Evolutionary conservation across 1,140 invertebrate species (phyloP), one percentile per base, ranked within the genome.

Genomic region (Teleogryllus occipitalis): DNA sequence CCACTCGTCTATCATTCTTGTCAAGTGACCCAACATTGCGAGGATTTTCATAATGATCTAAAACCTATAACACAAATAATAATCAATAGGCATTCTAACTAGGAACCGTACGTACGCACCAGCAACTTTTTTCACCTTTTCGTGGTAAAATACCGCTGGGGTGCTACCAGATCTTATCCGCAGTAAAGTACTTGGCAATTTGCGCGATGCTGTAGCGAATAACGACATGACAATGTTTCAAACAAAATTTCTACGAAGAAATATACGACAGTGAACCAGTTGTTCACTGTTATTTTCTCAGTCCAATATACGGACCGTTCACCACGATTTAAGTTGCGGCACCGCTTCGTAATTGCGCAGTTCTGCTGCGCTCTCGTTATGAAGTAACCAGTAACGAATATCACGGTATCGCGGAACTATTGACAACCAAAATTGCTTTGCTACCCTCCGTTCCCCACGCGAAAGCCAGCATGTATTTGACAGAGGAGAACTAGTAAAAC

Each of bases 41-140:
- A 7, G 98, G 98, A 88, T 99, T 99, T 87, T 99, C 98, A 87
- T 99, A 99, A 86, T 99, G 98, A 87, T 99, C 98, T 82, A 99
- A 93, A 10, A 99, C 97, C 94, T 99, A 82, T 47, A 85, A 85
- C 74, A 54, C 75, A 72, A 8, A 78, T 65, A n/a, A 77, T 75
- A 22, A 14, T 15, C 39, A 48, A 47, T 8, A 75, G 14, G 18
- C 76, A 72, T 79, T 80, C 39, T 49, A 8, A 80, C 46, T 14
- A 49, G 78, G 75, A 73, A 14, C 21, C 7, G 12, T 12, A 77
- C 22, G 77, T 79, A n/a, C 65, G 76, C 27, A 46, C 10, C 76
- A 80, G 27, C 54, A 80, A 80, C 47, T 77, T 79, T 83, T 86
- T 84, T 85, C 84, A 88, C 87, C 81, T 88, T 88, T 80, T 85